Base-by-base conservation (phyloP, 2,888 invertebrate genomes). In the Myopa testacea region DNA sequence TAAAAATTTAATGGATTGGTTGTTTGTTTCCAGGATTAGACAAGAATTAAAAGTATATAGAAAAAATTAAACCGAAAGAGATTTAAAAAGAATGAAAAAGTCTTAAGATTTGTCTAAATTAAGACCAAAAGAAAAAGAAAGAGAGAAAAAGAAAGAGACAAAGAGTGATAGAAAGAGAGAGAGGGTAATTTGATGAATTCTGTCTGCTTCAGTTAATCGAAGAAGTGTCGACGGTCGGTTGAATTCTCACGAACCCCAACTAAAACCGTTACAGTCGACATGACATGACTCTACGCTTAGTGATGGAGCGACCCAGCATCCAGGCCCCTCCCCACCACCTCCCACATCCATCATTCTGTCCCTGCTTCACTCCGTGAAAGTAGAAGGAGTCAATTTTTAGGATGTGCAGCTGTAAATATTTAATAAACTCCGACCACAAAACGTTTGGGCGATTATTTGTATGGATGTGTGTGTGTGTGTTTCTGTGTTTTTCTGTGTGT, bases 361-460 rank as follows among this genome's bases (percentile, higher is more conserved):
- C 10, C 45, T 45, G 45, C 3, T 67, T 40, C 40, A 16, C 40
- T 67, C 12, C 67, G 40, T 34, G 45, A 10, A 1, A n/a, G 19
- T 12, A 50, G 50, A 19, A 19, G 50, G 52, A 69, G 52, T 52
- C 19, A 50, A 69, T 69, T 69, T 69, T 26, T 5, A n/a, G 55
- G 55, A 55, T 55, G 55, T 14, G n/a, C 16, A 55, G 55, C 55
- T 58, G 71, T 73, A 45, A 63, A 73, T 73, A 73, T 73, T 73
- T 73, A 62, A 73, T 74, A 74, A 74, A 65, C 50, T 63, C 45
- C 37, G 58, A 62, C 63, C 73, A 45, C 63, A 74, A 63, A 74
- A 50, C 73, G 52, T 65, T 69, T 69, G 40, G 40, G 40, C 40
- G 71, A n/a, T 37, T 40, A 16, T 50, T 16, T 69, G 50, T 69